Evolutionary conservation across 2,888 invertebrate genomes (phyloP).

Genomic region (Anaspis maculata): DNA sequence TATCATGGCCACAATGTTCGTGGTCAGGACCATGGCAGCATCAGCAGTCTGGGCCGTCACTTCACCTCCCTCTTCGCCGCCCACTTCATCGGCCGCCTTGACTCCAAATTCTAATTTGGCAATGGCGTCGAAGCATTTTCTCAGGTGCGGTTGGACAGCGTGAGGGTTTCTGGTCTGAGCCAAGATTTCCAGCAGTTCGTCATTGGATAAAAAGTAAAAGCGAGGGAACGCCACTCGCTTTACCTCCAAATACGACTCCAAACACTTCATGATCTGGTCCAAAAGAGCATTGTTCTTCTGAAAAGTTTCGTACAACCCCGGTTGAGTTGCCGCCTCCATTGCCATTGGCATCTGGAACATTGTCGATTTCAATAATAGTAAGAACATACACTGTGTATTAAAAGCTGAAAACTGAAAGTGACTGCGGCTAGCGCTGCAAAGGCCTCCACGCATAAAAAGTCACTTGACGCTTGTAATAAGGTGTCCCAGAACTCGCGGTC

Average conservation of each 20-base stretch:
- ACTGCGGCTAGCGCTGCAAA: too few relatives aligned
- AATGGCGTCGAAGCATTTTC: constrained; percentile 85
- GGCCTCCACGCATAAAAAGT: too few relatives aligned
- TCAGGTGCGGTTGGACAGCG: constrained; percentile 82
- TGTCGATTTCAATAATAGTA: too few relatives aligned
- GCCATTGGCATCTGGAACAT: constrained; percentile 72
- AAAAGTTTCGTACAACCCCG: constrained; percentile 60
- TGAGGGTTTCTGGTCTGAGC: constrained; percentile 85
- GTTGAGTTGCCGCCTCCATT: constrained; percentile 68
- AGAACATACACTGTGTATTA: too few relatives aligned
- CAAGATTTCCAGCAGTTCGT: constrained; percentile 80
- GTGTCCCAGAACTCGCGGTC: too few relatives aligned
- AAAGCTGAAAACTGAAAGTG: too few relatives aligned
- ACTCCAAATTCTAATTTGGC: constrained; percentile 68
- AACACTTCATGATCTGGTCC: constrained; percentile 82
- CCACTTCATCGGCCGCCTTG: constrained; percentile 43
- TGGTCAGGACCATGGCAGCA: constrained; percentile 52
- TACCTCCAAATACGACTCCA: constrained; percentile 83
- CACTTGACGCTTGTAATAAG: too few relatives aligned
- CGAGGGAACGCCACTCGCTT: constrained; percentile 82
- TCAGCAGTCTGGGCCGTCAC: constrained; percentile 33
- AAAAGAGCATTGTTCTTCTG: constrained; percentile 67
- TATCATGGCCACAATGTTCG: constrained; percentile 81
- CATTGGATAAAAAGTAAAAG: constrained; percentile 86
- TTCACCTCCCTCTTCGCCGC: constrained; percentile 37